Base-by-base conservation (phyloP, 1,140 invertebrate species). In the Magallana ariakensis region DNA sequence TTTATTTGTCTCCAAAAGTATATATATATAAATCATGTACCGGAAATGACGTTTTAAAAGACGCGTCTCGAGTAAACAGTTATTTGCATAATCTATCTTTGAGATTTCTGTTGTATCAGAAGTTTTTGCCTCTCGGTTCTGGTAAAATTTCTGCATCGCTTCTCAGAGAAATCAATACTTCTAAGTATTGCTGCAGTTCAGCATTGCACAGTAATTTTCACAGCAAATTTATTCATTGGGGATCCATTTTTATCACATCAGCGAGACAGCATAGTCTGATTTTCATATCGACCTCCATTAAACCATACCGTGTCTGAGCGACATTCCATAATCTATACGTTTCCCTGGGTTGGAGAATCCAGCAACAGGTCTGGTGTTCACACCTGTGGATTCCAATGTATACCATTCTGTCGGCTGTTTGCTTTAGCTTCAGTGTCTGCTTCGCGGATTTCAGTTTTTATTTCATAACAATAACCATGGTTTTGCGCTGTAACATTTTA, bases 251-350 rank as follows among this genome's bases (percentile, higher is more conserved):
- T 70, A 70, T 70, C 62, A 19, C 22, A 70, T 70, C 62, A 26
- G 19, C 11, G 62, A 26, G 62, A 13, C 62, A 22, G 19, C 62
- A 9, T 46, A 46, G 62, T 70, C 62, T 70, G 62, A 70, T 70
- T 70, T 70, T 62, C 11, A 19, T 70, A 70, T 70, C 62, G 62
- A 70, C 62, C 26, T 22, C 19, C 62, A 70, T 70, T 70, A 70
- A 22, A 70, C 19, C 62, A 70, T 22, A 22, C 62, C 62, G 26
- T 19, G 62, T 70, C 19, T 70, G 62, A 22, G 19, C 22, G 16
- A 62, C 58, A 19, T 62, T 19, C 19, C 33, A 46, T 46, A 46
- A 46, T 46, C 33, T 46, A 46, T 46, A 46, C 33, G 33, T 46
- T 46, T 46, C 16, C 16, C 26, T 26, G 11, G 9, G 19, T 6